A percentile compares a stretch with the other conserved stretches of the same genome.
These are phyloP conservation scores for Corythornis vintsioides DNA, from an alignment of 2,113 vertebrate species.

Conservation along the genomic window DNA sequence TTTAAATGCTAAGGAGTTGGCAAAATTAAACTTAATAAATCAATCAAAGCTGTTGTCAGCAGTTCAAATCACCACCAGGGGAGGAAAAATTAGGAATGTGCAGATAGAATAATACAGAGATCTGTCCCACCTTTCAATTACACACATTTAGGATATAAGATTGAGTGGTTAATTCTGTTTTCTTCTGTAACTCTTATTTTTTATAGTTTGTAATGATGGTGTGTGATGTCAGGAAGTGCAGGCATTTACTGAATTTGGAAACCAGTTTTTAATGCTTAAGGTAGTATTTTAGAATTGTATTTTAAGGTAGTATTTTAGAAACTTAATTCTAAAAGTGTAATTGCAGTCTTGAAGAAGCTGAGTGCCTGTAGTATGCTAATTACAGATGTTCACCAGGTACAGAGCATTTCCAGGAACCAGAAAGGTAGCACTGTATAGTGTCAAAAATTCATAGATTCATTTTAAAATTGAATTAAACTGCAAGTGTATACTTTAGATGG, in stretches of 20 bases:
- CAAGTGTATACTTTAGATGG: neutral
- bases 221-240: neutral
- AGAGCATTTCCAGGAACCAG: neutral
- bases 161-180: neutral
- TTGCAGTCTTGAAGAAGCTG: neutral
- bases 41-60: fast-evolving
- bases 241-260: neutral
- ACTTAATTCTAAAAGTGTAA: neutral
- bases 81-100: neutral
- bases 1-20: neutral
- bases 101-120: neutral
- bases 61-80: neutral
- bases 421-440: neutral
- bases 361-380: neutral
- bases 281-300: too few species aligned
- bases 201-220: neutral
- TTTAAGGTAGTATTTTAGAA: too few species aligned
- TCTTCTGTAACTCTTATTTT: neutral
- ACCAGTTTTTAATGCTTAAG: too few species aligned
- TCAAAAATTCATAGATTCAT: neutral
- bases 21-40: neutral
- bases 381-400: neutral
- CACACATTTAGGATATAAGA: neutral
- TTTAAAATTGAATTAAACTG: neutral
- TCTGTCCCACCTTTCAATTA: neutral